A percentile compares a stretch with the other conserved stretches of the same genome.
These are phyloP conservation scores for Balearica regulorum DNA, from an alignment of 2,797 vertebrate genomes.

Conservation along the genomic window DNA sequence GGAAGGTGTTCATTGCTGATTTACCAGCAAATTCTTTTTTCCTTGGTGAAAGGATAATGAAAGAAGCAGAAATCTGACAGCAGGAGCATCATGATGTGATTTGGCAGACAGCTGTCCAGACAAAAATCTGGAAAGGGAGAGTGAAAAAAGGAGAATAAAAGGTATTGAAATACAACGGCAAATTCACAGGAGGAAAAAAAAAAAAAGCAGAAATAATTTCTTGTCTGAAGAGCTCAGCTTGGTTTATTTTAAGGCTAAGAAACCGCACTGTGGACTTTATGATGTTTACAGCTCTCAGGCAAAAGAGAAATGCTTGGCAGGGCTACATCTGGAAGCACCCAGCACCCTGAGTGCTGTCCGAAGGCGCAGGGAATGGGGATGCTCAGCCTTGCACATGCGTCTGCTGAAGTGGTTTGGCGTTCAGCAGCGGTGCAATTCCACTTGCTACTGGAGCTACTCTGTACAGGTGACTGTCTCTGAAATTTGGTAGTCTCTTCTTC, in stretches of 20 bases:
- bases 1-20: slow-evolving; percentile 26
- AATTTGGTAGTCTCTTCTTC: background rate
- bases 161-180: background rate
- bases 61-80: slow-evolving; percentile 49
- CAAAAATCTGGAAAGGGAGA: background rate
- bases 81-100: slow-evolving; percentile 28
- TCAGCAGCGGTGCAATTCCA: background rate
- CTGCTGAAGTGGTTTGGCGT: background rate
- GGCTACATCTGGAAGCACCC: background rate
- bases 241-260: slow-evolving; percentile 12
- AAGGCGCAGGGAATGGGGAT: rapidly evolving
- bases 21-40: slow-evolving; percentile 47
- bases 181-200: background rate
- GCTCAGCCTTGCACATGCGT: rapidly evolving
- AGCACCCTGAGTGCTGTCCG: background rate
- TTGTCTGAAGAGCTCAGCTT: background rate
- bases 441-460: background rate
- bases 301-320: background rate
- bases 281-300: background rate
- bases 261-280: background rate
- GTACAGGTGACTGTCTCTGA: background rate
- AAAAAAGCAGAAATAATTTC: background rate
- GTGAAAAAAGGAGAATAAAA: background rate
- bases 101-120: slow-evolving; percentile 27
- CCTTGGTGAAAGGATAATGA: slow-evolving; percentile 42